A percentile compares a stretch with the other conserved stretches of the same genome.
Evolutionary conservation across 2,113 vertebrate species (phyloP).

Genomic region (Himantopus leucocephalus): DNA sequence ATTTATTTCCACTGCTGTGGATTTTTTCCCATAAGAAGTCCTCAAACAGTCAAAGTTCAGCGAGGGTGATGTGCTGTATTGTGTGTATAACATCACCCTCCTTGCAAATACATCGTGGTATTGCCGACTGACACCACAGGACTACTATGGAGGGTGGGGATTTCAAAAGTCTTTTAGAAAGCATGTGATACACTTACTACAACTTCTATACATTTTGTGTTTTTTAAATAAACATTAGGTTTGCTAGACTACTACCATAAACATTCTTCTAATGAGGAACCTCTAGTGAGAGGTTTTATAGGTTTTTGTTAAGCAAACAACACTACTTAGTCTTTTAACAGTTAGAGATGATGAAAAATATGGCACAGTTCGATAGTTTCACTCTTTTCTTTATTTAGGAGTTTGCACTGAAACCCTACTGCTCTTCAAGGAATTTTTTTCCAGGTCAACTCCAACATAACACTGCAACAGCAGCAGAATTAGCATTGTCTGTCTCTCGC

Average conservation of each 20-base stretch:
- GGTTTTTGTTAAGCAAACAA: neutral
- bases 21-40: neutral
- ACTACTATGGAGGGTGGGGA: neutral
- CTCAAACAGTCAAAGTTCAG: neutral
- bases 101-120: neutral
- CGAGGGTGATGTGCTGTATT: neutral
- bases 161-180: neutral
- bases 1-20: neutral
- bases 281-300: neutral
- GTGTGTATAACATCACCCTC: neutral
- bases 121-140: neutral
- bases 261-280: neutral
- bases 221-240: neutral
- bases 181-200: neutral
- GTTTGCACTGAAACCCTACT: constrained; percentile 10
- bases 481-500: constrained; percentile 24
- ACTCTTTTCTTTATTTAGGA: constrained; percentile 20
- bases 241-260: neutral
- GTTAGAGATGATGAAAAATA: neutral
- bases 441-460: constrained; percentile 39
- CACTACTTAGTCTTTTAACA: neutral
- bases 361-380: neutral
- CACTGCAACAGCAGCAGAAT: constrained; percentile 8
- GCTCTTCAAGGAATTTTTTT: constrained; percentile 49
- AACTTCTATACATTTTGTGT: neutral